phyloP scores from a whole-genome alignment of 2,797 vertebrate species.

The Eulemur coronatus region DNA sequence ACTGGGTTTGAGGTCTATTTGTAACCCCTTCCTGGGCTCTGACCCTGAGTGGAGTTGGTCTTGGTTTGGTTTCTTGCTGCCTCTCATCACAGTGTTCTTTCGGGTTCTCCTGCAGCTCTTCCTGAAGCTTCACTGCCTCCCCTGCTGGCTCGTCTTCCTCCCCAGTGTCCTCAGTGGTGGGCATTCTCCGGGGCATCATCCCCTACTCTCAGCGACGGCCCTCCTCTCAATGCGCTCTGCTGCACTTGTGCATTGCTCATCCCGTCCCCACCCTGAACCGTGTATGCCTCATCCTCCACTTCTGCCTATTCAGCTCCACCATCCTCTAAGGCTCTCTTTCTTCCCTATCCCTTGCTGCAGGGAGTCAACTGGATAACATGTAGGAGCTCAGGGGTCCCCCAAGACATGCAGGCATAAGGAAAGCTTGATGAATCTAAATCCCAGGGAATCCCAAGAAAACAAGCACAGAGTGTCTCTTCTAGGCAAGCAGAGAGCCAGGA shows the following conservation, averaged over 20 bases:
- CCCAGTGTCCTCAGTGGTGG: not conserved
- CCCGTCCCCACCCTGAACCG: not conserved
- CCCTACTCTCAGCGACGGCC: too few relatives aligned
- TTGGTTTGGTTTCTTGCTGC: not conserved
- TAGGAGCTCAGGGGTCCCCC: not conserved
- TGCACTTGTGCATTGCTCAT: fast-evolving
- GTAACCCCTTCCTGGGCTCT: not conserved
- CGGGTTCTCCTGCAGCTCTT: not conserved
- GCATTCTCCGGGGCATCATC: not conserved
- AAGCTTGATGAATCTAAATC: not conserved
- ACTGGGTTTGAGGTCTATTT: not conserved
- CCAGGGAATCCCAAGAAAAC: not conserved
- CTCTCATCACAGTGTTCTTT: not conserved
- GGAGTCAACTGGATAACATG: not conserved
- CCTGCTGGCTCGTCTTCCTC: not conserved
- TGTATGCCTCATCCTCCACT: not conserved
- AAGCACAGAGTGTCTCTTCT: not conserved
- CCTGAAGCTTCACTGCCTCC: not conserved
- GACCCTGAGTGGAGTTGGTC: not conserved
- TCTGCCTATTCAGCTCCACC: not conserved
- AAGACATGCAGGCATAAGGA: not conserved
- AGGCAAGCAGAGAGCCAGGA: not conserved
- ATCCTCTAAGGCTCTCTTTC: not conserved
- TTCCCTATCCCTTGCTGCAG: not conserved
- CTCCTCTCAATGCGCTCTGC: not conserved